Percentiles rank a stretch among this genome's conserved stretches.
These are phyloP conservation scores for Cosmia pyralina DNA, from an alignment of 2,888 invertebrate species.

Conservation along the genomic window DNA sequence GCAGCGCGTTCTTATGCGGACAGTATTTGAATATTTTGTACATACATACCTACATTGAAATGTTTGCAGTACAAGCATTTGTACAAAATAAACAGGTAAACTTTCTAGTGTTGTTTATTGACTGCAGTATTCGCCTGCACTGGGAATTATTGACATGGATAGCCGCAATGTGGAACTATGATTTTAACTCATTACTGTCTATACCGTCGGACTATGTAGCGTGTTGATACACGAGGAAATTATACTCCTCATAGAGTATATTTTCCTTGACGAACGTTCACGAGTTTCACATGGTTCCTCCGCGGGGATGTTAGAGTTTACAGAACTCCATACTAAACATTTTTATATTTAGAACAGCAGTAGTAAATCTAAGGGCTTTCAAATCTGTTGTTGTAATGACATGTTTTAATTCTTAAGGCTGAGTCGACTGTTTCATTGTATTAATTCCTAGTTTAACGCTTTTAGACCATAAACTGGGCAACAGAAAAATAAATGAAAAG, in stretches of 20 bases:
- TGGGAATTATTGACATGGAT: slow-evolving; percentile 6
- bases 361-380: neutral
- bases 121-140: slow-evolving; percentile 14
- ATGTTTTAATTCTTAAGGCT: no score
- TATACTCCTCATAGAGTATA: neutral
- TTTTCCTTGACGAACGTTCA: slow-evolving; percentile 33
- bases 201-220: neutral
- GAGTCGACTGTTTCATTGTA: no score
- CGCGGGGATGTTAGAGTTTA: slow-evolving; percentile 2
- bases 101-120: slow-evolving; percentile 1
- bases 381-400: no score
- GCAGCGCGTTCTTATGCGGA: slow-evolving; percentile 6
- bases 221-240: neutral
- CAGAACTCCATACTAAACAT: slow-evolving; percentile 6
- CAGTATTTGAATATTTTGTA: slow-evolving; percentile 36
- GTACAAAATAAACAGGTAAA: neutral
- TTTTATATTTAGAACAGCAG: slow-evolving; percentile 14
- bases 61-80: slow-evolving; percentile 7
- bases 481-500: no score
- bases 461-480: no score
- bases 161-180: neutral
- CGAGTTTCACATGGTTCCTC: slow-evolving; percentile 14
- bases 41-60: neutral
- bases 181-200: slow-evolving; percentile 20
- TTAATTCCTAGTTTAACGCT: neutral